These are phyloP conservation scores for Margarornis squamiger DNA, from an alignment of 2,797 vertebrate genomes.

Conservation along the genomic window DNA sequence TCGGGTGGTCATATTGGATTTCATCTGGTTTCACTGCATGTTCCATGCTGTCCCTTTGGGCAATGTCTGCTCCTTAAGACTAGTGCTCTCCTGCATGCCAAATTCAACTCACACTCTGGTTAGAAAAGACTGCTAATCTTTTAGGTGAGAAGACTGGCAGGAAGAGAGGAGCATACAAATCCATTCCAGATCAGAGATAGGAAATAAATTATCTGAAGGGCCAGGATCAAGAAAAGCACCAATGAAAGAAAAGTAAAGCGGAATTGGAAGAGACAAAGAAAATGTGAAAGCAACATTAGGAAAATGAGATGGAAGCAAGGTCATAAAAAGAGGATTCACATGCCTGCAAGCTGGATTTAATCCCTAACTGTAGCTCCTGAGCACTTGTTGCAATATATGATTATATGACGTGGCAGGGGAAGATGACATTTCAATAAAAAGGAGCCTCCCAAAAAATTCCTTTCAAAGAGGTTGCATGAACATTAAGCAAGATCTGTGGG, in stretches of 20 bases:
- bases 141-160: not conserved
- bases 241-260: not conserved
- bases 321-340: not conserved
- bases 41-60: not conserved
- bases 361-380: not conserved
- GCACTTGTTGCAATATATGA: not conserved
- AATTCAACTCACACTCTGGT: not conserved
- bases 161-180: not conserved
- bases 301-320: constrained; percentile 4
- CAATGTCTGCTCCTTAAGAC: not conserved
- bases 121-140: not conserved
- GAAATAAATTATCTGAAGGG: not conserved
- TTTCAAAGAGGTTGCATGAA: not conserved
- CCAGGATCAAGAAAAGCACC: not conserved
- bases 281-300: not conserved
- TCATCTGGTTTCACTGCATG: not conserved
- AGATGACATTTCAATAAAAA: not conserved
- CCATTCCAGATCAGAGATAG: not conserved
- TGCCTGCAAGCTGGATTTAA: not conserved
- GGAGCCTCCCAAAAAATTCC: not conserved
- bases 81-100: not conserved
- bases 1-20: not conserved
- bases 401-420: not conserved
- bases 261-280: not conserved
- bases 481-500: not conserved